These are phyloP conservation scores for Cydia amplana DNA, from an alignment of 1,140 invertebrate genomes.

Conservation along the genomic window DNA sequence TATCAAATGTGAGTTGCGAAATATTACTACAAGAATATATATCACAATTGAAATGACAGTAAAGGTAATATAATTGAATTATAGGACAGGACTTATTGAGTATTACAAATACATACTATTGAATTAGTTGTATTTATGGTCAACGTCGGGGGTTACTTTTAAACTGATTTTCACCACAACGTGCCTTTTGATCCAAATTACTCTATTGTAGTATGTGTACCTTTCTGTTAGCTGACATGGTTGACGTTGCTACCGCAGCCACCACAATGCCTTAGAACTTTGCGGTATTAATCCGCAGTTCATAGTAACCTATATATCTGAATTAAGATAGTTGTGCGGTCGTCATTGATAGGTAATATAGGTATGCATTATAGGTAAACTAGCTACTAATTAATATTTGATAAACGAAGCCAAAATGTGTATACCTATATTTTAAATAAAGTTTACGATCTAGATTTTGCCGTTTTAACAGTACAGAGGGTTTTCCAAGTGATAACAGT, in stretches of 20 bases:
- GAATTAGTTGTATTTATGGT: background rate
- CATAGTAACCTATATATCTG: background rate
- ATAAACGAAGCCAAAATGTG: background rate
- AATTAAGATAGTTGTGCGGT: background rate
- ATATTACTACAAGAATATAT: conserved; percentile 3
- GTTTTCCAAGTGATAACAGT: too few species aligned
- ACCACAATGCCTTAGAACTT: background rate
- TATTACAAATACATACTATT: conserved; percentile 20
- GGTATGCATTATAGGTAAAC: background rate
- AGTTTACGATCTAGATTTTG: too few species aligned
- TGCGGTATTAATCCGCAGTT: background rate
- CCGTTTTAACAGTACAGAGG: too few species aligned
- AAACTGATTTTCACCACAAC: background rate
- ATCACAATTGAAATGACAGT: conserved; percentile 11
- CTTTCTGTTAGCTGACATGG: background rate
- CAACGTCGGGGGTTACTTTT: background rate
- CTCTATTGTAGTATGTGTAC: background rate
- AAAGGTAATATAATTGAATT: conserved; percentile 15
- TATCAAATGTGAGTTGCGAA: conserved; percentile 12
- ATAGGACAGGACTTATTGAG: conserved; percentile 1
- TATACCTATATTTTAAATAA: too few species aligned
- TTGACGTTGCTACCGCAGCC: background rate
- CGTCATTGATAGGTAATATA: too few species aligned
- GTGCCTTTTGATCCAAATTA: background rate
- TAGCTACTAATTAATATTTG: background rate